Base-by-base conservation (phyloP, 1,140 invertebrate genomes). In the Drosophila murphyi region DNA sequence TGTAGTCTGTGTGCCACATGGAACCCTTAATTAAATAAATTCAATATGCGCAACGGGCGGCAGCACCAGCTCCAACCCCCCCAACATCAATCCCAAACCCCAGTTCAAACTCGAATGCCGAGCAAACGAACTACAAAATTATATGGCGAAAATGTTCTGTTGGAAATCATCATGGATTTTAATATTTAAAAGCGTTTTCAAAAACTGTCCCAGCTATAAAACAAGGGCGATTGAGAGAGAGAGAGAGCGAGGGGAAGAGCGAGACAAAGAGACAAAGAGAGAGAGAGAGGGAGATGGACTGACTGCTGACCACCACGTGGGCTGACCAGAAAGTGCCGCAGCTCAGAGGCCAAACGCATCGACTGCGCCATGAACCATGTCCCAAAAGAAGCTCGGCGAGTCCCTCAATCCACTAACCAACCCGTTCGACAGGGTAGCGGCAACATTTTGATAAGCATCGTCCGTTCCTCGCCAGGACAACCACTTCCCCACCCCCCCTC, bases 181-280 rank as follows among this genome's bases (percentile, higher is more conserved):
- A 89, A 89, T 89, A 89, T 89, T 89, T 89, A 89, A 89, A 89
- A 89, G 85, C 85, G 85, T 89, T 89, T 89, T 85, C 85, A 89
- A 83, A 89, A 89, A 89, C 79, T 88, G 85, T 89, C 80, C 80
- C 67, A 69, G 57, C 71, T 6, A 39, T 29, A 43, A 39, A 12
- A 10, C 31, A 20, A 45, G 20, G n/a, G 37, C 28, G 34, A 43
- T 31, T 39, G 34, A 37, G 56, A 20, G 35, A 31, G 54, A 8
- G 55, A n/a, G 48, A 37, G 52, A 41, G 37, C 2, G 28, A 31
- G 54, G 48, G 45, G 3, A 29, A 39, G 59, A 8, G 37, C 20
- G 20, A 20, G 20, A 20, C 20, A 20, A 20, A 20, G 1, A 20
- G 8, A 3, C 2, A 20, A 3, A 48, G 12, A 28, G 2, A 31